Evolutionary conservation across 2,888 invertebrate species (phyloP).

Genomic region (Mayetiola destructor): DNA sequence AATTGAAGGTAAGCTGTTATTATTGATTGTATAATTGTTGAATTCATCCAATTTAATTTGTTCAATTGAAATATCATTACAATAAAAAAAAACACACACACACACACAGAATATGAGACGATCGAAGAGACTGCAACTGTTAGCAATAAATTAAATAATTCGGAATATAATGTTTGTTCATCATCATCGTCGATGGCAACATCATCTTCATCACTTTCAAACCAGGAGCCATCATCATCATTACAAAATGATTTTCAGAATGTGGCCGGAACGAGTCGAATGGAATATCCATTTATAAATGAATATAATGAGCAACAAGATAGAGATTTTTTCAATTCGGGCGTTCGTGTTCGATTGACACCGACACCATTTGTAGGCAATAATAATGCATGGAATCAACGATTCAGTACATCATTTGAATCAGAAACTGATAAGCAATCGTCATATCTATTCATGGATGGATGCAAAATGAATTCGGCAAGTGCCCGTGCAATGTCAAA

Average conservation of each 20-base stretch:
- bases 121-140: too few species aligned
- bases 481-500: constrained; percentile 24
- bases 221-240: neutral
- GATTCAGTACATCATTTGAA: constrained; percentile 23
- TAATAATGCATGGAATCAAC: constrained; percentile 15
- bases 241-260: constrained; percentile 3
- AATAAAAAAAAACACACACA: too few species aligned
- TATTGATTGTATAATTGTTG: too few species aligned
- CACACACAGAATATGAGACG: too few species aligned
- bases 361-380: constrained; percentile 14
- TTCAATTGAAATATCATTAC: too few species aligned
- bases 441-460: constrained; percentile 31
- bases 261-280: constrained; percentile 14
- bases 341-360: constrained; percentile 13
- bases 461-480: constrained; percentile 25
- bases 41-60: too few species aligned
- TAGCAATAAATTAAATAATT: too few species aligned
- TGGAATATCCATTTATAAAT: constrained; percentile 14
- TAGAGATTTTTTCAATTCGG: neutral
- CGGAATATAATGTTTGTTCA: too few species aligned
- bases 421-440: constrained; percentile 28
- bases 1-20: too few species aligned
- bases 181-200: constrained; percentile 2
- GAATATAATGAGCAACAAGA: constrained; percentile 8
- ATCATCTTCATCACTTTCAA: constrained; percentile 11